Evolutionary conservation across 2,888 invertebrate genomes (phyloP), one percentile per base, ranked within the genome.

Genomic region (Eupithecia tripunctaria): DNA sequence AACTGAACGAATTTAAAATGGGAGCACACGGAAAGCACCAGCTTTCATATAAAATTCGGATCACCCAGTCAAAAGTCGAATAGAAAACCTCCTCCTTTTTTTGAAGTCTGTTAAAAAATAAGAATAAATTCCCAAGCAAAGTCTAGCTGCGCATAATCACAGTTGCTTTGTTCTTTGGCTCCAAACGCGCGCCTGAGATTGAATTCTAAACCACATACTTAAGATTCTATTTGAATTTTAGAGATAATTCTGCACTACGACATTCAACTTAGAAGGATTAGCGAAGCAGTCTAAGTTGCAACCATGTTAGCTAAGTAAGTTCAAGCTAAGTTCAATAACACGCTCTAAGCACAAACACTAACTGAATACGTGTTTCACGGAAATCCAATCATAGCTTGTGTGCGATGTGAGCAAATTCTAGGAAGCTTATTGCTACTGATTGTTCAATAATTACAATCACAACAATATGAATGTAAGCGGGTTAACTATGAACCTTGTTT

Each of bases 301-400:
- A 21, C 51, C 36, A n/a, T 21, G 38, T 65, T 65, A 27, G 12
- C 63, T 36, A 63, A 63, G 36, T 63, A 32, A 38, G 32, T 32
- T 36, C 38, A 41, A 65, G 25, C 25, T 65, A 12, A 12, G 38
- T 41, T 65, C 38, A 41, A 65, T 41, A 65, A 41, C 41, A 18
- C 65, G 27, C 38, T 21, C 65, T 65, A 25, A 65, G 64, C 64
- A 41, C 41, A 65, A 65, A 65, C 64, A 56, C 32, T 51, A n/a
- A 67, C 32, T 3, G 36, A 36, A 21, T 25, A 47, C 66, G 47
- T 47, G 43, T 29, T 66, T 21, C 36, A 64, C 41, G 64, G 21
- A 64, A 64, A 64, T 38, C 64, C 38, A 41, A 64, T 64, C 36
- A 63, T 63, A 41, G 15, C 38, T 64, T 64, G 4, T 32, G 7